These are phyloP conservation scores for Ornithoptera alexandrae DNA, from an alignment of 2,888 invertebrate genomes.

Conservation along the genomic window DNA sequence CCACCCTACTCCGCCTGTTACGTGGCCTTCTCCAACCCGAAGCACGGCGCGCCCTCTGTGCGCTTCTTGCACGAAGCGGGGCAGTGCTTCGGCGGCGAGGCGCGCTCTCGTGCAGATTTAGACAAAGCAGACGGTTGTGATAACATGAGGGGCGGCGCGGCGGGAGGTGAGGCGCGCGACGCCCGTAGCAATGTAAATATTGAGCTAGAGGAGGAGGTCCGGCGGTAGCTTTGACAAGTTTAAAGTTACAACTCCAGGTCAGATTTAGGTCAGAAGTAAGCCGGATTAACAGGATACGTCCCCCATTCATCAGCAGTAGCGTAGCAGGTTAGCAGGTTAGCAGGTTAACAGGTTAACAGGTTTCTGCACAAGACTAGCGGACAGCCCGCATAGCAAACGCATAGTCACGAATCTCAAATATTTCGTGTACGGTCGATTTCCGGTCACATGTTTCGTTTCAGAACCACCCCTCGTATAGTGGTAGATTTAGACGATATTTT, in stretches of 20 bases:
- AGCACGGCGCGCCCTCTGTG: conserved; percentile 47
- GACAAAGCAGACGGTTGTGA: conserved; percentile 12
- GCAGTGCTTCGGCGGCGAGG: conserved; percentile 30
- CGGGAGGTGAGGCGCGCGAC: neutral
- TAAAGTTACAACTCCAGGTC: neutral
- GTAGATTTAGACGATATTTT: conserved; percentile 3
- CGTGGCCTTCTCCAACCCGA: conserved; percentile 47
- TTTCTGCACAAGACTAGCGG: neutral
- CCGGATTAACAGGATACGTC: no score
- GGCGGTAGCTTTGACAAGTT: conserved; percentile 1
- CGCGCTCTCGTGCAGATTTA: neutral
- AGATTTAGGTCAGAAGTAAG: no score
- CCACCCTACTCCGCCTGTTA: conserved; percentile 64
- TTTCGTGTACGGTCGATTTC: neutral
- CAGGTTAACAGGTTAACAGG: neutral
- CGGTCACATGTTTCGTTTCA: conserved; percentile 5
- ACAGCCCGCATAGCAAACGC: neutral
- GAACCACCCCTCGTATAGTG: conserved; percentile 4
- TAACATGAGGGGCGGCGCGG: neutral
- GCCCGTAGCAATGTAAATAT: conserved; percentile 3
- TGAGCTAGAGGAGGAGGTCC: neutral
- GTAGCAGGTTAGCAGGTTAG: neutral
- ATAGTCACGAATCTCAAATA: neutral
- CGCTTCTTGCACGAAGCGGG: conserved; percentile 41
- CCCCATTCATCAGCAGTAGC: no score